phyloP scores from a whole-genome alignment of 2,113 vertebrate species.

The Chlorodrepanis virens region DNA sequence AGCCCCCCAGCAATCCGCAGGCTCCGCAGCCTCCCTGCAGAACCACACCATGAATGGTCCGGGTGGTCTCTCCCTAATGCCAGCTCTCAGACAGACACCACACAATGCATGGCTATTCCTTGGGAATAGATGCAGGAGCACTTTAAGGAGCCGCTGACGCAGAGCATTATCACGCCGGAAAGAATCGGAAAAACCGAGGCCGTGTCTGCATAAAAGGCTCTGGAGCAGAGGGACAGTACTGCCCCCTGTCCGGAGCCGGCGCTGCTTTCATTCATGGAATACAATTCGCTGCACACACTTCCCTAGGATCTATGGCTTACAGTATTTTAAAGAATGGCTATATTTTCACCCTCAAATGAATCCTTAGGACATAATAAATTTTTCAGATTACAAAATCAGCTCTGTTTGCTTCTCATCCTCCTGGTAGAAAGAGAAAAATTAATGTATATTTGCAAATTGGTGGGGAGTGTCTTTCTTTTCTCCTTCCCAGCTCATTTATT shows the following conservation, averaged over 20 bases:
- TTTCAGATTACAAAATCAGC: not conserved
- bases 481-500: not conserved
- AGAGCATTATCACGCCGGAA: not conserved
- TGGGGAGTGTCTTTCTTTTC: not conserved
- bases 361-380: slow-evolving; percentile 21
- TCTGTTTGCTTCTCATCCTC: slow-evolving; percentile 27
- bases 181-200: not conserved
- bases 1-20: not conserved
- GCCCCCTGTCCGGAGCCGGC: not conserved
- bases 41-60: not conserved
- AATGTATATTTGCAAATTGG: slow-evolving; percentile 6
- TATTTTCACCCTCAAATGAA: slow-evolving; percentile 8
- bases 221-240: not conserved
- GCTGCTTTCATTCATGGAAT: not conserved
- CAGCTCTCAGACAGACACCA: not conserved
- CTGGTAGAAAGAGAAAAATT: not conserved
- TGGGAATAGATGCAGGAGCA: not conserved
- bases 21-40: not conserved
- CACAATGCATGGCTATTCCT: not conserved
- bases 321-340: not conserved
- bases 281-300: not conserved
- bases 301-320: not conserved
- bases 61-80: not conserved
- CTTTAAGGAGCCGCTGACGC: not conserved
- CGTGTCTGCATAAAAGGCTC: not conserved